phyloP scores from a whole-genome alignment of 2,888 invertebrate species.

The Caradrina kadenii region DNA sequence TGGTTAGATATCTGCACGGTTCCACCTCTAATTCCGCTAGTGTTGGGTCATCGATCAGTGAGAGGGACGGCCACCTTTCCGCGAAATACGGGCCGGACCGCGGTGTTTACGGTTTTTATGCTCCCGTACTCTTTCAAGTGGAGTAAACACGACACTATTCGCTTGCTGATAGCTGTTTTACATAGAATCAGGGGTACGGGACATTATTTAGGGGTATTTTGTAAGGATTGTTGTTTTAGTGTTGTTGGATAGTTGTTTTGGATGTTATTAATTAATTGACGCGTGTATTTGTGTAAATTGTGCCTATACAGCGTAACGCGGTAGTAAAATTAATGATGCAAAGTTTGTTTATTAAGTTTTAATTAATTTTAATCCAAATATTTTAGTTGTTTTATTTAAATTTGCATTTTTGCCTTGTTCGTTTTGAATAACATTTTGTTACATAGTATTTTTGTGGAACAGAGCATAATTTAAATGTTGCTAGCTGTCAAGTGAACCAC shows the following conservation, averaged over 20 bases:
- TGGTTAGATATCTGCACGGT: conserved; percentile 59
- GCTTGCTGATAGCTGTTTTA: conserved; percentile 49
- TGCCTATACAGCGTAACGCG: background rate
- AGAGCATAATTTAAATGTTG: background rate
- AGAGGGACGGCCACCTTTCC: conserved; percentile 83
- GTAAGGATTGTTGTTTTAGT: conserved; percentile 25
- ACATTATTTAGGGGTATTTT: conserved; percentile 28
- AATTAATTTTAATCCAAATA: background rate
- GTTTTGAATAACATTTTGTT: background rate
- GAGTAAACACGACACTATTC: conserved; percentile 63
- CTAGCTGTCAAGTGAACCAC: conserved; percentile 5
- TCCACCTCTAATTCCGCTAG: conserved; percentile 67
- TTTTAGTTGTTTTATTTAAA: background rate
- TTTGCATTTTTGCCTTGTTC: background rate
- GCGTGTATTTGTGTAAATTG: background rate
- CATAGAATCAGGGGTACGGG: conserved; percentile 27
- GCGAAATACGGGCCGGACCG: conserved; percentile 80
- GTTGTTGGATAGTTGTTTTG: conserved; percentile 32
- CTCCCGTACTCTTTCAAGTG: conserved; percentile 61
- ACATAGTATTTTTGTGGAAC: background rate
- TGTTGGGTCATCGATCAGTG: conserved; percentile 80
- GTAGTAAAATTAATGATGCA: background rate
- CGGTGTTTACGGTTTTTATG: conserved; percentile 78
- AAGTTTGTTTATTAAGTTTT: background rate
- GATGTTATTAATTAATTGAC: conserved; percentile 14